Evolutionary conservation across 2,888 invertebrate genomes (phyloP), one percentile per base, ranked within the genome.

Genomic region (Cephus rjabovi): DNA sequence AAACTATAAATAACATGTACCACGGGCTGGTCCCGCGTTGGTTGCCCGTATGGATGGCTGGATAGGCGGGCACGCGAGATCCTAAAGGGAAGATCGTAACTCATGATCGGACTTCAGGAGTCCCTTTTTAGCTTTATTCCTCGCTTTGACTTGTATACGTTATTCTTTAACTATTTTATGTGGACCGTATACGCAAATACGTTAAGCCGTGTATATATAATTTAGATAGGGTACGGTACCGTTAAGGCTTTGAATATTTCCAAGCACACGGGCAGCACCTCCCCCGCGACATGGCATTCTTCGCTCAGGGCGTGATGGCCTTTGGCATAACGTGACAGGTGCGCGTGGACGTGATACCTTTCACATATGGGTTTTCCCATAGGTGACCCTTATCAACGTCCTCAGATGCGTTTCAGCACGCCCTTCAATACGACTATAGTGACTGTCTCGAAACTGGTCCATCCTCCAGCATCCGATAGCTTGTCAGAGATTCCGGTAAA

Each of bases 31-130:
- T 37, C 68, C 33, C 33, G 75, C 75, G 12, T 56, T 23, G 56
- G 56, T 9, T 23, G 56, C 56, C 23, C 23, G 56, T 56, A 56
- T 56, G 56, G 56, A 56, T 56, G 71, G 71, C 12, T 12, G 71
- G 75, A 78, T 75, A 78, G 74, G 71, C 73, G 35, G 68, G 77
- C 70, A 40, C 74, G 73, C 68, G 12, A 77, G 74, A 76, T 75
- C 74, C 74, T 81, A 77, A 78, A 80, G 76, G 78, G 80, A 78
- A 81, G 79, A 81, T 77, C 81, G 77, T 81, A 81, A 81, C 78
- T 81, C 79, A 81, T 77, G 76, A 56, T 23, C 56, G 56, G 56
- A 56, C 56, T 23, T 23, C 23, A 9, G 23, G 56, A 56, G 9
- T 56, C 56, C 15, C 23, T 56, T 56, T 56, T 56, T 56, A 56